phyloP scores from a whole-genome alignment of 1,140 invertebrate genomes.

The Calliphora vicina region DNA sequence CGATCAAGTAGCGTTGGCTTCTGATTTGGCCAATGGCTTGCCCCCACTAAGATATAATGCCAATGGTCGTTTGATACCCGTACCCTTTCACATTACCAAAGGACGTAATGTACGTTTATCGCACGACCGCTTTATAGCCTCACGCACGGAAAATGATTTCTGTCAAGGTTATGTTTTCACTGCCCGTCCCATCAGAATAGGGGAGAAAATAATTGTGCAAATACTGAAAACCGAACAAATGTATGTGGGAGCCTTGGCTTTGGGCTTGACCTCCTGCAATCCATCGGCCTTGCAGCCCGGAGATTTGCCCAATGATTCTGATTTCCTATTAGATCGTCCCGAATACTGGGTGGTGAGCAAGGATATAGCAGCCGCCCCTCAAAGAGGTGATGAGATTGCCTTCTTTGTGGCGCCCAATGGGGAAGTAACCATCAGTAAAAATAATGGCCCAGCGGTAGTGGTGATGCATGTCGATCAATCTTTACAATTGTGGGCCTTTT shows the following conservation, averaged over 20 bases:
- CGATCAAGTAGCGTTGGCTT: conserved; percentile 65
- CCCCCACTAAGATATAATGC: conserved; percentile 75
- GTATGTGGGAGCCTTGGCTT: conserved; percentile 87
- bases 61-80: conserved; percentile 70
- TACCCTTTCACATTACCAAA: conserved; percentile 78
- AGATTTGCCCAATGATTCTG: conserved; percentile 92
- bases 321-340: conserved; percentile 89
- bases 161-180: conserved; percentile 96
- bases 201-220: conserved; percentile 87
- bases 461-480: conserved; percentile 96
- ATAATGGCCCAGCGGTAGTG: conserved; percentile 79
- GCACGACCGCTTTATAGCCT: conserved; percentile 80
- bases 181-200: conserved; percentile 80
- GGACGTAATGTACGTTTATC: conserved; percentile 87
- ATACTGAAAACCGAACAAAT: conserved; percentile 84
- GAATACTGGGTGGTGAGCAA: conserved; percentile 98
- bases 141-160: conserved; percentile 84
- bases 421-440: conserved; percentile 89
- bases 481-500: conserved; percentile 90
- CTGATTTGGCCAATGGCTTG: conserved; percentile 60
- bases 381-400: conserved; percentile 89
- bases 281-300: conserved; percentile 75
- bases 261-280: conserved; percentile 94
- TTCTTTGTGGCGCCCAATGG: conserved; percentile 85
- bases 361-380: conserved; percentile 84